Percentiles rank a stretch among this genome's conserved stretches.
phyloP scores from a whole-genome alignment of 2,888 invertebrate species.

The Nemurella pictetii region DNA sequence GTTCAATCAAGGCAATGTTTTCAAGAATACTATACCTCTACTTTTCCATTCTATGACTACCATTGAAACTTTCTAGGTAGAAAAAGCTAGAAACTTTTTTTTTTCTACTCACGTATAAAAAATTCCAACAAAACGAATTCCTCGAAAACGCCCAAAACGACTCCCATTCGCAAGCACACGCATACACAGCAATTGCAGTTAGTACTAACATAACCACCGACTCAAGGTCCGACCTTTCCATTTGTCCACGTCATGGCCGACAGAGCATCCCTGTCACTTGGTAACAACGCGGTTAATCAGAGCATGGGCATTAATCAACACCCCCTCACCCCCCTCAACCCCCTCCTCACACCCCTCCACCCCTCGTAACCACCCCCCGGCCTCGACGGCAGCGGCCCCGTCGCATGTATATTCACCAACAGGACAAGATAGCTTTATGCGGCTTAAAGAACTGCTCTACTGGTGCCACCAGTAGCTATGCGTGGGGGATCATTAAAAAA shows the following conservation, averaged over 20 bases:
- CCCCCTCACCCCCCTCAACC: neutral
- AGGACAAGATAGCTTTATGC: conserved; percentile 23
- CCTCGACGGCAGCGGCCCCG: neutral
- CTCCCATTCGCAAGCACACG: neutral
- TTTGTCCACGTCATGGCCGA: conserved; percentile 31
- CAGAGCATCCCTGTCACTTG: conserved; percentile 32
- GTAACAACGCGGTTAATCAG: conserved; percentile 34
- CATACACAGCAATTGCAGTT: neutral
- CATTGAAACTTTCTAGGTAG: too few species aligned
- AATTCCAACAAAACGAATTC: neutral
- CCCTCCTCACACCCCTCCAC: neutral
- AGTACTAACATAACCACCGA: neutral
- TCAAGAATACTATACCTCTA: too few species aligned
- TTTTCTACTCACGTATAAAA: neutral
- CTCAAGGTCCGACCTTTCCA: conserved; percentile 8
- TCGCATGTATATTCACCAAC: neutral
- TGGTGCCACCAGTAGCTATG: neutral
- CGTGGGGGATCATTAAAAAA: neutral
- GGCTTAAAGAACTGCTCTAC: neutral
- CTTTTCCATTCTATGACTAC: too few species aligned
- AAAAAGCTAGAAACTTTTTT: too few species aligned
- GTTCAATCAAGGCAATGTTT: too few species aligned
- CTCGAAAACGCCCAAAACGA: neutral
- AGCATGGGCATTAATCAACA: conserved; percentile 31
- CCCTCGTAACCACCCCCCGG: neutral